Evolutionary conservation across 2,797 vertebrate genomes (phyloP).

Genomic region (Gila robusta): DNA sequence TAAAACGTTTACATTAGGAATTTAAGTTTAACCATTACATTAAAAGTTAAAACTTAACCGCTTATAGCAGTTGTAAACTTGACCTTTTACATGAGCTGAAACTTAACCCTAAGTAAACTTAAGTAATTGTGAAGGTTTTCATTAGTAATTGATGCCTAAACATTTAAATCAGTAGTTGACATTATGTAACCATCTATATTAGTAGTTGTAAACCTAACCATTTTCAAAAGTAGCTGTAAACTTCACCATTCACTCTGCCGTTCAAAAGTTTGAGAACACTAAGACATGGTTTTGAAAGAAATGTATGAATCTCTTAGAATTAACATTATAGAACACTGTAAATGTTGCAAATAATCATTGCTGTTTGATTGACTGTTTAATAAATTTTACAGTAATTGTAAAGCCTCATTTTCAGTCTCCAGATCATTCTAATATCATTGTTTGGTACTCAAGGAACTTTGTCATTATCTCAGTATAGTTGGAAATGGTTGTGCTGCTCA

Average conservation of each 20-base stretch:
- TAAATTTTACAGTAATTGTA: background rate
- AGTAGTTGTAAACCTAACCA: background rate
- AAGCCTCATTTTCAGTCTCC: background rate
- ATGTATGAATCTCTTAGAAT: background rate
- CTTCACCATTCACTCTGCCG: background rate
- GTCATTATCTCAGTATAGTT: conserved; percentile 5
- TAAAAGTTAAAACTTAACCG: background rate
- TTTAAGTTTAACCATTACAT: background rate
- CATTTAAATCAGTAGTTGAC: background rate
- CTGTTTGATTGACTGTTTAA: background rate
- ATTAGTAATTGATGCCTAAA: background rate
- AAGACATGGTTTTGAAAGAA: background rate
- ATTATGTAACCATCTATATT: background rate
- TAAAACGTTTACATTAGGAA: background rate
- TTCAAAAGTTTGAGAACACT: background rate
- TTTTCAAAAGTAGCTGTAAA: background rate
- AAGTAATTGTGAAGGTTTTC: background rate
- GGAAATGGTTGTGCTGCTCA: background rate
- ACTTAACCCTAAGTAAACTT: background rate
- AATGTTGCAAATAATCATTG: background rate
- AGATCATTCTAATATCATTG: background rate
- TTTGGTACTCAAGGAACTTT: background rate
- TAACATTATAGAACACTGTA: background rate
- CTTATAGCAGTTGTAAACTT: background rate
- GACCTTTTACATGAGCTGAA: background rate